Base-by-base conservation (phyloP, 1,140 invertebrate genomes). In the Lysiphlebus fabarum region DNA sequence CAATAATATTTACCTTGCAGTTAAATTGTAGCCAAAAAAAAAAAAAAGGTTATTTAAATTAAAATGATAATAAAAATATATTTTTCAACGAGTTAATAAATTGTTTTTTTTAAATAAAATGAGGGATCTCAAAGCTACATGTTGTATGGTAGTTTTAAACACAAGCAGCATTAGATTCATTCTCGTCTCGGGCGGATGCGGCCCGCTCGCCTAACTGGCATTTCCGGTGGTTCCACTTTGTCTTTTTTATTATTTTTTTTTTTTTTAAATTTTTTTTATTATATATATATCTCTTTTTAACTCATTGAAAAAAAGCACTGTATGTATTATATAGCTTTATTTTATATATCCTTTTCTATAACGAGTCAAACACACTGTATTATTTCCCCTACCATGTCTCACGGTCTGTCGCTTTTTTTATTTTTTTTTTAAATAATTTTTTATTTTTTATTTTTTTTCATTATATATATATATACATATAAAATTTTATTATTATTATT, bases 131-230 rank as follows among this genome's bases (percentile, higher is more conserved):
- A 17, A 3, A 17, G 17, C 17, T 17, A 17, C 17, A 17, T 17
- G 38, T 8, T 40, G 38, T 40, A 4, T 40, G 38, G 38, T 40
- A 40, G 10, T 40, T 8, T 7, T 1, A 40, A 40, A 40, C 38
- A 40, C 9, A 49, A 53, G 38, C 59, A 59, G 63, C 66, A 64
- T 66, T 69, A 65, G 63, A 58, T 63, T 53, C 59, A 61, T 62
- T 59, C 57, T 64, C 63, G 64, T 67, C 62, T 61, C 53, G 59
- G 55, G 61, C 65, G 65, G 65, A 66, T 66, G 60, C 65, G 57
- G 69, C 55, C 65, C 71, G 68, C 71, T 71, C 68, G 67, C 65
- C 71, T 73, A 73, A 73, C 71, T 71, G 69, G 69, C 71, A 63
- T 71, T 73, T 73, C 71, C 71, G 71, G 71, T 73, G 69, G 67